Conservation (phyloP, 2,888 invertebrate species). For the Lycaena phlaeas region DNA sequence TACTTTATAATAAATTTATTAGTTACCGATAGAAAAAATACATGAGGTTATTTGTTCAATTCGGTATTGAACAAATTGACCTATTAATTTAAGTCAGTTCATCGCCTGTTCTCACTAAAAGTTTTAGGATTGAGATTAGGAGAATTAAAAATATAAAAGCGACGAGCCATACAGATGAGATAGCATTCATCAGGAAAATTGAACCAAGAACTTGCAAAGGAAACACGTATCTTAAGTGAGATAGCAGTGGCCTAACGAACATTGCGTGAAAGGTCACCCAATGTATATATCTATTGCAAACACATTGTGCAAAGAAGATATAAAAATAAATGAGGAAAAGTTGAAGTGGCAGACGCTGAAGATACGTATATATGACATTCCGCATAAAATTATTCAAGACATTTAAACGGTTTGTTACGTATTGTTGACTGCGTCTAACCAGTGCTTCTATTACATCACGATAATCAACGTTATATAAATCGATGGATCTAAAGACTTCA, state of each 20-base stretch:
- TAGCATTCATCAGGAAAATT: background rate
- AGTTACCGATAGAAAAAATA: slow-evolving; percentile 2
- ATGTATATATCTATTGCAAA: background rate
- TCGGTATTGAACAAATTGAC: background rate
- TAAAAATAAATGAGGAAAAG: no score
- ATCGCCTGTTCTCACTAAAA: background rate
- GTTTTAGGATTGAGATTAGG: background rate
- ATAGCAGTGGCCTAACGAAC: background rate
- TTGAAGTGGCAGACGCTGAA: no score
- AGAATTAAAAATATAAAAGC: background rate
- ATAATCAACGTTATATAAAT: no score
- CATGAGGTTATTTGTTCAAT: slow-evolving; percentile 2
- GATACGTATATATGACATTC: no score
- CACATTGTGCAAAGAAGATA: no score
- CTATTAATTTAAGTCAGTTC: slow-evolving; percentile 6
- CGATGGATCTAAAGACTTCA: no score
- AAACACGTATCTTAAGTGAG: background rate
- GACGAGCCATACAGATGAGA: background rate
- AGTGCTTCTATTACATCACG: no score
- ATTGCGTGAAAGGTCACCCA: background rate
- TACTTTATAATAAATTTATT: no score
- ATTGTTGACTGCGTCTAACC: no score
- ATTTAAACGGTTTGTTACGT: no score
- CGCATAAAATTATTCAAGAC: no score
- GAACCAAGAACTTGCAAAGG: background rate